A percentile compares a stretch with the other conserved stretches of the same genome.
Evolutionary conservation across 2,888 invertebrate genomes (phyloP).

Genomic region (Odiellus spinosus): DNA sequence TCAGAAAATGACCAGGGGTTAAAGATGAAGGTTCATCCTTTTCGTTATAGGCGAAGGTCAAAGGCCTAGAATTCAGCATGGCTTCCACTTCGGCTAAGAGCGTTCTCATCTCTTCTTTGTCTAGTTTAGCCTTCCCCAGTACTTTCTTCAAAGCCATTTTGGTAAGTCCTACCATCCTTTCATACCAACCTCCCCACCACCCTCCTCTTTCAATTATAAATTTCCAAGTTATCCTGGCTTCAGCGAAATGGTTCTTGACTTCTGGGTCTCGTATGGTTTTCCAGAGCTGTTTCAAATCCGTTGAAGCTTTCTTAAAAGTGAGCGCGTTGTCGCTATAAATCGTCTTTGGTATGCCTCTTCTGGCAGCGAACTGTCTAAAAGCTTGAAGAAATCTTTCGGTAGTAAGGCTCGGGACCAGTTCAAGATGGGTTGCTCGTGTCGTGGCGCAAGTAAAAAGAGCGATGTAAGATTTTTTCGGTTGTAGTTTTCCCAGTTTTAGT

Average conservation of each 20-base stretch:
- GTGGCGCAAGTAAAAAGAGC: slow-evolving; percentile 2
- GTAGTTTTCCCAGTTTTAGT: too few species aligned
- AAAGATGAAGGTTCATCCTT: neutral
- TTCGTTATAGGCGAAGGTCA: neutral
- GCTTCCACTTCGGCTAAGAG: neutral
- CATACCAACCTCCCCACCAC: too few species aligned
- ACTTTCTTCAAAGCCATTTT: too few species aligned
- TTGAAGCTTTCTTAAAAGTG: neutral
- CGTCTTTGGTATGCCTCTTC: neutral
- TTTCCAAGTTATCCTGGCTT: neutral
- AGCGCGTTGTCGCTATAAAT: neutral
- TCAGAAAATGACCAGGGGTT: slow-evolving; percentile 1
- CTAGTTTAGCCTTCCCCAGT: too few species aligned
- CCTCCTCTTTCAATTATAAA: neutral
- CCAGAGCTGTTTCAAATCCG: neutral
- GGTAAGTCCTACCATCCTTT: too few species aligned
- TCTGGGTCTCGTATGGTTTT: too few species aligned
- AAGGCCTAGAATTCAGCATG: neutral
- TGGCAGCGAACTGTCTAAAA: neutral
- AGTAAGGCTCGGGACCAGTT: too few species aligned
- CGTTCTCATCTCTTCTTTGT: slow-evolving; percentile 1
- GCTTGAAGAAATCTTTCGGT: neutral
- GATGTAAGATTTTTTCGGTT: neutral
- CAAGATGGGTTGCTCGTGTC: neutral
- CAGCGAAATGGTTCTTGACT: neutral